Percentiles rank a stretch among this genome's conserved stretches.
phyloP scores from a whole-genome alignment of 2,888 invertebrate genomes.

The Agelastica alni region DNA sequence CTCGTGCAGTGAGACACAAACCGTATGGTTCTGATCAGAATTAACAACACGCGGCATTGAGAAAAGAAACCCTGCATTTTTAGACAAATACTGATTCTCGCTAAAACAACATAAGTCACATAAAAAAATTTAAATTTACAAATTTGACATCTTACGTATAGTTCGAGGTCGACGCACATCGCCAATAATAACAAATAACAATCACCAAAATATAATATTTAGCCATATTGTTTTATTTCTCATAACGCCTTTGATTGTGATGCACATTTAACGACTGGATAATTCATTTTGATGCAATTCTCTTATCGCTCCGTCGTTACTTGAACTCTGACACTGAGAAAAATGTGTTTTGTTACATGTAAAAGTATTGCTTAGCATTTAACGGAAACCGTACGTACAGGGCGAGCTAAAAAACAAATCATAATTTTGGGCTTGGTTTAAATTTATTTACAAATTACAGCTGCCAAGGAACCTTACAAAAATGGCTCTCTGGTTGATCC shows the following conservation, averaged over 20 bases:
- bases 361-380: no score
- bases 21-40: slow-evolving; percentile 50
- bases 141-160: slow-evolving; percentile 16
- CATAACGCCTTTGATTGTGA: slow-evolving; percentile 3
- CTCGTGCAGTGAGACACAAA: slow-evolving; percentile 50
- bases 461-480: no score
- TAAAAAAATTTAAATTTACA: no score
- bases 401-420: no score
- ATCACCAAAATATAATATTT: slow-evolving; percentile 9
- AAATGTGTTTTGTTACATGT: no score
- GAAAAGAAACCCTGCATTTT: slow-evolving; percentile 48
- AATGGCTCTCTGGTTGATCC: no score
- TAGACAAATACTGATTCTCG: slow-evolving; percentile 21
- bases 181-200: not conserved
- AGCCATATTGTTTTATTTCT: slow-evolving; percentile 4
- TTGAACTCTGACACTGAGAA: slow-evolving; percentile 27
- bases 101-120: no score
- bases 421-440: no score
- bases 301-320: slow-evolving; percentile 12
- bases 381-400: no score
- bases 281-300: slow-evolving; percentile 13
- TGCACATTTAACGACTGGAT: slow-evolving; percentile 11
- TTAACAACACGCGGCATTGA: slow-evolving; percentile 49
- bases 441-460: no score
- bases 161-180: slow-evolving; percentile 1